Conservation (phyloP, 2,888 invertebrate genomes). For the Barypeithes pellucidus region DNA sequence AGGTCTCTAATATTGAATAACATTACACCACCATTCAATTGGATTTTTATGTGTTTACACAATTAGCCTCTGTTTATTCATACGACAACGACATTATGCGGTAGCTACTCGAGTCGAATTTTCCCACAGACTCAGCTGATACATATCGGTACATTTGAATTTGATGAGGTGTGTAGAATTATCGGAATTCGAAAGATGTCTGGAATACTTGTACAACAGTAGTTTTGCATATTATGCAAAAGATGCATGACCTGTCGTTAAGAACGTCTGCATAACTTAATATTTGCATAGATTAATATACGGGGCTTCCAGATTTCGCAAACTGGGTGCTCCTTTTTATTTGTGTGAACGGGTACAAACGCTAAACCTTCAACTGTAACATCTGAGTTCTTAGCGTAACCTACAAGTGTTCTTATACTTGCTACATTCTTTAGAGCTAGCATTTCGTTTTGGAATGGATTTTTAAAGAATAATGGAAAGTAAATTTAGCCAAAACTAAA, state of each 20-base stretch:
- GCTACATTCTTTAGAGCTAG: no score
- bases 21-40: conserved; percentile 1
- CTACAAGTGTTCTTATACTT: no score
- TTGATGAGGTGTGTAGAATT: conserved; percentile 28
- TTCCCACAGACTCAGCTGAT: conserved; percentile 48
- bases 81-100: conserved; percentile 3
- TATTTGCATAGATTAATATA: conserved; percentile 6
- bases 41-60: conserved; percentile 38
- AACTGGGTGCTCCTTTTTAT: no score
- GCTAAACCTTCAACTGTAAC: no score
- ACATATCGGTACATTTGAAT: conserved; percentile 25
- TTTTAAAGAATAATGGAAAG: no score
- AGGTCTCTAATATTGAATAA: conserved; percentile 21
- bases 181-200: conserved; percentile 24
- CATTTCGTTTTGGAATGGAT: no score
- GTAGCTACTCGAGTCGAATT: conserved; percentile 34
- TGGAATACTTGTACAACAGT: conserved; percentile 7
- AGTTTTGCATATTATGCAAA: not conserved
- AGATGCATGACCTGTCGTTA: not conserved
- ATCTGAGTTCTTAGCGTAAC: no score
- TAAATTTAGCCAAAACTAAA: no score
- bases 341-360: no score
- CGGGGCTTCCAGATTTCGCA: no score
- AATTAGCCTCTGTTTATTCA: conserved; percentile 46
- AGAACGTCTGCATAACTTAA: no score